Conservation (phyloP, 2,113 vertebrate species). For the Takifugu flavidus region DNA sequence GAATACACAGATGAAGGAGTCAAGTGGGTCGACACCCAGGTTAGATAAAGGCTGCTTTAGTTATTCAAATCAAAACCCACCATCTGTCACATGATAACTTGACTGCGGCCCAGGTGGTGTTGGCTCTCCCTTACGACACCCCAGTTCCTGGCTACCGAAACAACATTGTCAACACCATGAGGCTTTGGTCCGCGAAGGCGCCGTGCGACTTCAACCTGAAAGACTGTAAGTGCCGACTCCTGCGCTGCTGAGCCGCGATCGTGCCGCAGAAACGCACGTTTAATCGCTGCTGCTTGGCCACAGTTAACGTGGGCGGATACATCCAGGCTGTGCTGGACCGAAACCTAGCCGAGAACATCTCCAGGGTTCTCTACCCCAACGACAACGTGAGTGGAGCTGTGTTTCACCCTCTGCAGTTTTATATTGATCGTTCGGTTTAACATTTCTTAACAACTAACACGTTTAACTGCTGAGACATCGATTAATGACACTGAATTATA, state of each 20-base stretch:
- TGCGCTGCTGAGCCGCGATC: background rate
- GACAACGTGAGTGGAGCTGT: constrained; percentile 79
- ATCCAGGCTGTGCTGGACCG: constrained; percentile 90
- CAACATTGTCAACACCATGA: constrained; percentile 91
- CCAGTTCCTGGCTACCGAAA: constrained; percentile 91
- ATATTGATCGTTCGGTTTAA: no score
- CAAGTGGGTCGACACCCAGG: constrained; percentile 90
- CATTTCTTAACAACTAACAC: no score
- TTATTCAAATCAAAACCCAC: background rate
- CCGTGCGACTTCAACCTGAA: constrained; percentile 92
- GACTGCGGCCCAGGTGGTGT: constrained; percentile 73
- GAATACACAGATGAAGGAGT: constrained; percentile 81
- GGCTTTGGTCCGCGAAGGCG: constrained; percentile 90
- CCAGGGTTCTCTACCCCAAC: constrained; percentile 90
- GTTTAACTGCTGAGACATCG: no score
- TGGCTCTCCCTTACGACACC: constrained; percentile 89
- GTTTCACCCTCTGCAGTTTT: no score
- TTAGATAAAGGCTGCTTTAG: constrained; percentile 35
- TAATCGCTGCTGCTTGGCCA: background rate
- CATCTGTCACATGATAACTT: no score
- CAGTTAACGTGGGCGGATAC: constrained; percentile 86
- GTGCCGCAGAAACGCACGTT: background rate
- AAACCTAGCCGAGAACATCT: constrained; percentile 91
- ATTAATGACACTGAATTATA: no score
- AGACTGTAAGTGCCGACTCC: constrained; percentile 79